These are phyloP conservation scores for Lacanobia oleracea DNA, from an alignment of 2,888 invertebrate genomes.

Conservation along the genomic window DNA sequence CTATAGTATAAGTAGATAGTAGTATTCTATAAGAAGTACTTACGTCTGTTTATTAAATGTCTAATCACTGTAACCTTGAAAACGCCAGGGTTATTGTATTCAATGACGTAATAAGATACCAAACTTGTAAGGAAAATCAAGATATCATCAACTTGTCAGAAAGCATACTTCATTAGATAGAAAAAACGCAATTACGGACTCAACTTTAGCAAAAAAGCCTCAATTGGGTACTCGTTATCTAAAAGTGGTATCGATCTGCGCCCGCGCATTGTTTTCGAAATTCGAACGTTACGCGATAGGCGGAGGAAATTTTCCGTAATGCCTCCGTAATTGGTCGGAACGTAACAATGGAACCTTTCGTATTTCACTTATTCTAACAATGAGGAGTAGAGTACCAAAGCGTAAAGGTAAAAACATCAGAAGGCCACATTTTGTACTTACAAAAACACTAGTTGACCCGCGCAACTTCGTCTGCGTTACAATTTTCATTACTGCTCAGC, in stretches of 20 bases:
- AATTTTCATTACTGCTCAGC: too few species aligned
- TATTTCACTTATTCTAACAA: conserved; percentile 54
- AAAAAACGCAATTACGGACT: conserved; percentile 36
- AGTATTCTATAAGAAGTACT: not conserved
- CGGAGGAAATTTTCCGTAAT: conserved; percentile 58
- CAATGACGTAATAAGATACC: conserved; percentile 21
- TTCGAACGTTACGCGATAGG: conserved; percentile 51
- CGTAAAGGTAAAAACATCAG: not conserved
- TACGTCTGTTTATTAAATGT: conserved; percentile 5
- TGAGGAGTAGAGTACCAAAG: conserved; percentile 18
- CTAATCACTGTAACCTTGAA: conserved; percentile 39
- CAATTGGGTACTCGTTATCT: conserved; percentile 51
- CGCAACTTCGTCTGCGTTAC: too few species aligned
- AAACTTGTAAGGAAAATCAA: conserved; percentile 9
- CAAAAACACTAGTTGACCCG: too few species aligned
- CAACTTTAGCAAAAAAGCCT: conserved; percentile 19
- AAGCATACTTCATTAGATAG: conserved; percentile 14
- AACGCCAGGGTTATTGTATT: conserved; percentile 19
- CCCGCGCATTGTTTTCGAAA: conserved; percentile 59
- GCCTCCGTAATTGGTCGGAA: conserved; percentile 50
- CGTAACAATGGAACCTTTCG: conserved; percentile 63
- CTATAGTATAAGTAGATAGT: not conserved
- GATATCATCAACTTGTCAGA: conserved; percentile 35
- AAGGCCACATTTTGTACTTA: not conserved
- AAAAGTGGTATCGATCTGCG: conserved; percentile 55